Percentiles rank a stretch among this genome's conserved stretches.
phyloP scores from a whole-genome alignment of 2,113 vertebrate genomes.

The Hydropotes inermis region DNA sequence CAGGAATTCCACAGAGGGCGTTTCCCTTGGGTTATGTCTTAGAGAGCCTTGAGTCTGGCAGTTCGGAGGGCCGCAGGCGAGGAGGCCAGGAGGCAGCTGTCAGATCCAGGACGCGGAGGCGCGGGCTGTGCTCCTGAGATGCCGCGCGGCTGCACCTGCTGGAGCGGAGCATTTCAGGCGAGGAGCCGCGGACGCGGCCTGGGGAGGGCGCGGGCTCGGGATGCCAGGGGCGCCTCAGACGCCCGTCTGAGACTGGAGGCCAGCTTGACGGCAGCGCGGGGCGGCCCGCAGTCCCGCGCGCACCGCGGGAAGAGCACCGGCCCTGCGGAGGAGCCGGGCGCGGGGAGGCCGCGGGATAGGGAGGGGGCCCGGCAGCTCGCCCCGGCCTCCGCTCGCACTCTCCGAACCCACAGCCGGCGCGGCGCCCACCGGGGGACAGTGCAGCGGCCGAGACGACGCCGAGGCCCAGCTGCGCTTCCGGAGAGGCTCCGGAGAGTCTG shows the following conservation, averaged over 20 bases:
- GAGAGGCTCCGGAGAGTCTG: not conserved
- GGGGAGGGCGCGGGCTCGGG: not conserved
- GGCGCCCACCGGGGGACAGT: not conserved
- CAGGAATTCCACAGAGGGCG: not conserved
- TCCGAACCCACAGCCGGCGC: not conserved
- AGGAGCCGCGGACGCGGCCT: not conserved
- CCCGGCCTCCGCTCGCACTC: not conserved
- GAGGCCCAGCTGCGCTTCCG: no score
- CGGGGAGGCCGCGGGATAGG: not conserved
- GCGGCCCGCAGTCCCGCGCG: not conserved
- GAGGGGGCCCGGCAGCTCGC: fast-evolving
- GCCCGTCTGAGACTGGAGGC: not conserved
- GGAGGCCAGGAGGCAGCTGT: no score
- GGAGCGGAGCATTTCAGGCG: not conserved
- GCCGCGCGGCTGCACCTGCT: not conserved
- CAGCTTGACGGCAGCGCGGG: not conserved
- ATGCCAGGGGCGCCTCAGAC: not conserved
- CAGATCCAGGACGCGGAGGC: not conserved
- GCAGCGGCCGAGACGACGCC: fast-evolving
- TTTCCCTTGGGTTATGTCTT: not conserved
- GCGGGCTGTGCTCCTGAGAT: not conserved
- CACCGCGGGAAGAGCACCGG: not conserved
- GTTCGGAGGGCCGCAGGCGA: not conserved
- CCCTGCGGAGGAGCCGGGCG: no score
- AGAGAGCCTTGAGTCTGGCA: not conserved